Conservation (phyloP, 2,797 vertebrate genomes). For the Sylvilagus floridanus region DNA sequence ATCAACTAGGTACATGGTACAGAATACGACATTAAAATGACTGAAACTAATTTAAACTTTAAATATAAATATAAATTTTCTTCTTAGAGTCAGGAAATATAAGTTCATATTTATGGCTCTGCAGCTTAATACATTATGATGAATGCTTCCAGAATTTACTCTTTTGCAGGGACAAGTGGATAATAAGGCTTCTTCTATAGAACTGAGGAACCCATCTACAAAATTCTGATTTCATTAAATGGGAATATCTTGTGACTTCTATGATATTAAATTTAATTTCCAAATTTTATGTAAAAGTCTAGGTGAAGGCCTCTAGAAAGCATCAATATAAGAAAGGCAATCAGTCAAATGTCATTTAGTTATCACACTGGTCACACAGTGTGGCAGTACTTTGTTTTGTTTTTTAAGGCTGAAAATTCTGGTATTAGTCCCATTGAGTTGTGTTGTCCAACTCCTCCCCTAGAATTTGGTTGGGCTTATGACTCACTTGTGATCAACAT, state of each 20-base stretch:
- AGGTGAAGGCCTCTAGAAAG: constrained; percentile 68
- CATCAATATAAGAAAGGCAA: constrained; percentile 71
- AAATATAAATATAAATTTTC: neutral
- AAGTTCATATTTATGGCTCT: neutral
- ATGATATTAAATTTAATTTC: constrained; percentile 67
- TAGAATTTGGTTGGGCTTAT: neutral
- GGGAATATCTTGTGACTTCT: neutral
- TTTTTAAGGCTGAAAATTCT: neutral
- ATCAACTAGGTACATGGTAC: neutral
- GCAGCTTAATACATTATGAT: neutral
- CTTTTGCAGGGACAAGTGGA: neutral
- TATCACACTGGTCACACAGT: constrained; percentile 77
- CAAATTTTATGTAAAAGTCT: constrained; percentile 74
- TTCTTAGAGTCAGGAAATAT: neutral
- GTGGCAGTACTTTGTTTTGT: neutral
- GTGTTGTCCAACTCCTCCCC: neutral
- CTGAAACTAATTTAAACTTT: neutral
- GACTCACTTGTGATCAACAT: neutral
- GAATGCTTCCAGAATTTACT: neutral
- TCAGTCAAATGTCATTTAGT: constrained; percentile 79
- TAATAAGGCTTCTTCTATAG: neutral
- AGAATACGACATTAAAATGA: neutral
- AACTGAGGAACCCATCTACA: neutral
- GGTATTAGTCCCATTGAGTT: neutral
- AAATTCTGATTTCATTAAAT: neutral